phyloP scores from a whole-genome alignment of 2,888 invertebrate genomes.

The Dynastes tityus region DNA sequence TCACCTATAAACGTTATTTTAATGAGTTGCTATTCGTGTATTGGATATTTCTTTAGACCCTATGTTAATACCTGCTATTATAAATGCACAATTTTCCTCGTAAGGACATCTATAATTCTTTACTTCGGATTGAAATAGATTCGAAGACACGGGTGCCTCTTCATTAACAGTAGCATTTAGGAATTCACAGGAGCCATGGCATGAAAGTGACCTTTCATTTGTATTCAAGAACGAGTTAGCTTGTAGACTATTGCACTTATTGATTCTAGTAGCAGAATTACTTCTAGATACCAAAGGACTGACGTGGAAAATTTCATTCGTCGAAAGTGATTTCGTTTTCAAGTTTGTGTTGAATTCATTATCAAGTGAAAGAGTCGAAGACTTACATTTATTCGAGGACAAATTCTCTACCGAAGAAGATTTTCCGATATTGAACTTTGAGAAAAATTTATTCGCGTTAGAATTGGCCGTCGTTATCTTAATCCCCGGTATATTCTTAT shows the following conservation, averaged over 20 bases:
- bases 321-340: conserved; percentile 69
- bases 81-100: conserved; percentile 58
- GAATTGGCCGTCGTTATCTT: conserved; percentile 67
- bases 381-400: conserved; percentile 58
- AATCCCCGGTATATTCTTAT: conserved; percentile 65
- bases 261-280: conserved; percentile 60
- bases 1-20: conserved; percentile 55
- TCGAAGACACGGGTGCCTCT: conserved; percentile 41
- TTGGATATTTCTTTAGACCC: too few relatives aligned
- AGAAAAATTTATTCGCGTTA: conserved; percentile 69
- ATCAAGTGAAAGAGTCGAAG: conserved; percentile 52
- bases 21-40: too few relatives aligned
- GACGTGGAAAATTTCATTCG: conserved; percentile 70
- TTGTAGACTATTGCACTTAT: conserved; percentile 54
- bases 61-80: conserved; percentile 60
- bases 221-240: conserved; percentile 55
- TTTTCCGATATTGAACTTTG: conserved; percentile 70
- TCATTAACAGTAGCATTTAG: conserved; percentile 56
- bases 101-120: conserved; percentile 64
- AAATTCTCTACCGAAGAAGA: conserved; percentile 73
- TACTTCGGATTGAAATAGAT: conserved; percentile 51
- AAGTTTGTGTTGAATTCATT: conserved; percentile 60
- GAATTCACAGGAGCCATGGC: conserved; percentile 66
- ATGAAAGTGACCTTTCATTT: conserved; percentile 61
- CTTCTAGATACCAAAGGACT: conserved; percentile 63